A percentile compares a stretch with the other conserved stretches of the same genome.
These are phyloP conservation scores for Cyanoderma ruficeps DNA, from an alignment of 2,113 vertebrate species.

Conservation along the genomic window DNA sequence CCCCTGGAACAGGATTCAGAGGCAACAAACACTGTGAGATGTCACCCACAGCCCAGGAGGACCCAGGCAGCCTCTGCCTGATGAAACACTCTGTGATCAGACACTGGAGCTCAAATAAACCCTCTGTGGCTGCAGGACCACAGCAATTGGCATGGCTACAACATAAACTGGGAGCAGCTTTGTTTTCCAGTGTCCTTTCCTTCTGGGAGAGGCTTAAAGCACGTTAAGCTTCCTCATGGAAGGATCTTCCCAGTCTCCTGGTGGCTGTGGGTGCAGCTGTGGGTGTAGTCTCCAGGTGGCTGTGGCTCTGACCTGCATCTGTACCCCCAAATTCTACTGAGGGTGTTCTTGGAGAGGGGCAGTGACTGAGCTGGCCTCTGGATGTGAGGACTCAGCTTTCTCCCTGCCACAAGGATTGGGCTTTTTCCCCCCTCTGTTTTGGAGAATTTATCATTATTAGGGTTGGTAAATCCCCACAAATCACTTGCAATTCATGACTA, in stretches of 20 bases:
- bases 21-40: background rate
- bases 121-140: background rate
- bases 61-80: background rate
- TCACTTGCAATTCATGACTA: background rate
- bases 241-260: background rate
- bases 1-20: background rate
- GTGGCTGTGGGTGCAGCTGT: background rate
- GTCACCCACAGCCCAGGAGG: background rate
- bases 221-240: background rate
- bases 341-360: background rate
- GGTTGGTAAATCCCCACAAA: background rate
- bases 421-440: accelerated
- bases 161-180: background rate
- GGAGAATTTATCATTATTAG: background rate
- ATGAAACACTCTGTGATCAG: background rate
- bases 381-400: background rate
- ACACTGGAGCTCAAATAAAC: background rate
- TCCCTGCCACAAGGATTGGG: background rate
- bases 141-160: background rate
- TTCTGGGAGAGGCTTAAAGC: background rate
- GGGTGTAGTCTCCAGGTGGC: background rate
- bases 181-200: background rate
- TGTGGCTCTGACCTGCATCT: background rate
- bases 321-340: background rate
- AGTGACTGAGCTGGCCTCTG: background rate